Conservation (phyloP, 2,797 vertebrate genomes). For the Falco concolor region DNA sequence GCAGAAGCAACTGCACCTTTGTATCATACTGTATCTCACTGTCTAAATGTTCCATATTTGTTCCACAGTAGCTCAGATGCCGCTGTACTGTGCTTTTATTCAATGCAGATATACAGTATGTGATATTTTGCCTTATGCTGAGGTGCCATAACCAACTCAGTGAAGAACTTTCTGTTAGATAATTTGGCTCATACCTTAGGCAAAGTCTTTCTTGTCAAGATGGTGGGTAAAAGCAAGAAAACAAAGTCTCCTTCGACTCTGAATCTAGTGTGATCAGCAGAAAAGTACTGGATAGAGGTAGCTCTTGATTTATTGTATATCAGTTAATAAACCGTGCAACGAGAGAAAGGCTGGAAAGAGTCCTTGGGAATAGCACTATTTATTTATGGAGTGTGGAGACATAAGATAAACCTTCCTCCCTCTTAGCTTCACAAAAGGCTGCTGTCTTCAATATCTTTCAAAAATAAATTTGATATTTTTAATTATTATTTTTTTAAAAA, state of each 20-base stretch:
- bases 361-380: background rate
- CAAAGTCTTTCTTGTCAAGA: background rate
- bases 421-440: background rate
- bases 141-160: background rate
- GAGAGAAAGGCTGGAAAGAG: background rate
- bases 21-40: background rate
- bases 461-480: background rate
- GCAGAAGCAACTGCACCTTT: background rate
- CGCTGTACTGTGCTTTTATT: background rate
- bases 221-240: background rate
- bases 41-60: background rate
- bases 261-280: background rate
- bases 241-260: background rate
- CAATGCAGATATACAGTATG: background rate
- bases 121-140: background rate
- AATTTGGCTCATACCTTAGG: background rate
- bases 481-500: background rate
- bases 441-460: background rate
- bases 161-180: background rate
- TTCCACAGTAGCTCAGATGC: background rate
- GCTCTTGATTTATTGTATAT: background rate
- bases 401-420: background rate
- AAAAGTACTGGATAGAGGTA: background rate
- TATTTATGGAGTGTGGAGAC: background rate
- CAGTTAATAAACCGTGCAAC: background rate